Evolutionary conservation across 2,888 invertebrate genomes (phyloP), one percentile per base, ranked within the genome.

Genomic region (Oscheius sp.): DNA sequence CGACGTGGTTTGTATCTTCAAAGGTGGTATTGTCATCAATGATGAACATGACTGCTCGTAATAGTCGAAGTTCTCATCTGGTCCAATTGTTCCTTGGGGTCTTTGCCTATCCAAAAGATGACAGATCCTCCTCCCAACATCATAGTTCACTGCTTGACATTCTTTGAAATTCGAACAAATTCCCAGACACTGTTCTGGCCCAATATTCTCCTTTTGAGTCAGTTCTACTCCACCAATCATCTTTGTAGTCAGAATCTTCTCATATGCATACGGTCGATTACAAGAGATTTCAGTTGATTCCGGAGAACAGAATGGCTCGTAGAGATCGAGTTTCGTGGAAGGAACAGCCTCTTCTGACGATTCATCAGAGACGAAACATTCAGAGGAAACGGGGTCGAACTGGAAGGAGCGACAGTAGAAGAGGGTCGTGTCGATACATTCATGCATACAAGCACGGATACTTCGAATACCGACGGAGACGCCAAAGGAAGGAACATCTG

Each of bases 331-430:
- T 4, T 66, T 69, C 17, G 71, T 54, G 0, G 83, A 78, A 12
- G 79, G 73, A 56, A 78, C 73, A 30, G 75, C 74, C n/a, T 74
- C 71, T 28, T 78, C 76, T 17, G 77, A 75, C 24, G 80, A 71
- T 51, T 80, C 81, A 26, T 85, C 83, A 0, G 77, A 75, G 14
- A 83, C 61, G 54, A 82, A 73, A 67, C 84, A 85, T 64, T 83
- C 81, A 38, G 73, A 68, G n/a, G 72, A 73, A 20, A 64, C 56
- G n/a, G 75, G 64, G 51, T 74, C 72, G 57, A 78, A 82, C 74
- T 82, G 71, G 17, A 75, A 68, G 50, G 82, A 78, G 50, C 80
- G 72, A 64, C 84, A 84, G 65, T 72, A 73, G 41, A 82, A 73
- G 38, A 75, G 74, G 22, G 73, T 65, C 8, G 81, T 74, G 14